These are phyloP conservation scores for Nomada goodeniana DNA, from an alignment of 2,888 invertebrate genomes.

Conservation along the genomic window DNA sequence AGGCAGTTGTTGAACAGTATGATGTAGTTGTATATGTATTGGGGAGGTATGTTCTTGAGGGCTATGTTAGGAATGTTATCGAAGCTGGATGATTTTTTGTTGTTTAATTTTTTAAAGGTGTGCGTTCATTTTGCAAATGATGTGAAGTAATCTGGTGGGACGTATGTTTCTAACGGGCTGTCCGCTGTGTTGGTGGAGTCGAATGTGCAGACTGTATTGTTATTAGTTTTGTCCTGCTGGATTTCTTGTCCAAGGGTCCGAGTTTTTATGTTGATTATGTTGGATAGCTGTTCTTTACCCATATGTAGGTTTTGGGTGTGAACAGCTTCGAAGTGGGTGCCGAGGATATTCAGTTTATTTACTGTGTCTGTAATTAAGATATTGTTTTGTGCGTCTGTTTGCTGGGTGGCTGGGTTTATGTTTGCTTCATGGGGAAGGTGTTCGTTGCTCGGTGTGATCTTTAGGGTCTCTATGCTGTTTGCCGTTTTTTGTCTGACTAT, in stretches of 20 bases:
- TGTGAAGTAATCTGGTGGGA: neutral
- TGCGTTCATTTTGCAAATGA: neutral
- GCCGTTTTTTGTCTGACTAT: neutral
- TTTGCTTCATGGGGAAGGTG: neutral
- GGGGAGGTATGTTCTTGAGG: neutral
- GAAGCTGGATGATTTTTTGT: slow-evolving; percentile 27
- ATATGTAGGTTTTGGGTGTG: no score
- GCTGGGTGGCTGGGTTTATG: neutral
- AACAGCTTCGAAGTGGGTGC: no score
- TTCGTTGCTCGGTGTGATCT: neutral
- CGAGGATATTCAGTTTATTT: neutral
- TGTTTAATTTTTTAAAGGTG: slow-evolving; percentile 1
- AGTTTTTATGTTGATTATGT: no score
- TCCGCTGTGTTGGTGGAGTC: no score
- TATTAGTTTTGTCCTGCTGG: no score
- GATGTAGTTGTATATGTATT: neutral
- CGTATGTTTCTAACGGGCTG: no score
- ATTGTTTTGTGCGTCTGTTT: neutral
- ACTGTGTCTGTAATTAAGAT: neutral
- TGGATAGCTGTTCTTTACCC: no score
- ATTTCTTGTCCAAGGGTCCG: no score
- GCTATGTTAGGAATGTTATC: neutral
- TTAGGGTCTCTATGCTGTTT: neutral
- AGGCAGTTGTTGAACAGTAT: slow-evolving; percentile 30
- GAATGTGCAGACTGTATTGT: no score